These are phyloP conservation scores for Nebria salina DNA, from an alignment of 2,888 invertebrate genomes.

Conservation along the genomic window DNA sequence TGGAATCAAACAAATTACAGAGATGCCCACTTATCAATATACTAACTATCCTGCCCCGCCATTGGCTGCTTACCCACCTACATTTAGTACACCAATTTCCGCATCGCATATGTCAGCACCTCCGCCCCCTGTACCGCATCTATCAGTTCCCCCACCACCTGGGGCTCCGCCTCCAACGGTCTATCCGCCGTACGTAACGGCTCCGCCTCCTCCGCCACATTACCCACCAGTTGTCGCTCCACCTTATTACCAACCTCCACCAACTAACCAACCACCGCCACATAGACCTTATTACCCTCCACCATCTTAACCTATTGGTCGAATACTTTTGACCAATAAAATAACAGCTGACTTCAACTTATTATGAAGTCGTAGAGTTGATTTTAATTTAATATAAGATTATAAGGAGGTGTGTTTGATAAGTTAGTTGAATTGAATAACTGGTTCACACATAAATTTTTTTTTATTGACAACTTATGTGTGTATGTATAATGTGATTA, in stretches of 20 bases:
- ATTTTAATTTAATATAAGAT: too few relatives aligned
- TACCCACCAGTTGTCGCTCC: conserved; percentile 63
- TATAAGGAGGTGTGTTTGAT: neutral
- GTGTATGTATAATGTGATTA: conserved; percentile 9
- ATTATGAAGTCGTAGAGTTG: neutral
- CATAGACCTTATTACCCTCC: conserved; percentile 63
- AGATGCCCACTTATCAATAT: conserved; percentile 51
- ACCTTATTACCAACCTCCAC: conserved; percentile 59
- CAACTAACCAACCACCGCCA: conserved; percentile 56
- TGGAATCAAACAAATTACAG: conserved; percentile 46
- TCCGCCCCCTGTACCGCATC: conserved; percentile 63
- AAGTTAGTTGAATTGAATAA: neutral
- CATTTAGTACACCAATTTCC: conserved; percentile 50
- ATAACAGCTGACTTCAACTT: neutral
- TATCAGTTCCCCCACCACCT: conserved; percentile 56
- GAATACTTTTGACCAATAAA: neutral
- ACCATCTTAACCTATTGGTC: conserved; percentile 56
- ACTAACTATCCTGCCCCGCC: conserved; percentile 56
- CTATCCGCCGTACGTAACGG: conserved; percentile 56
- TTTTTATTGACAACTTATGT: conserved; percentile 12
- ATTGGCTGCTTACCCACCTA: conserved; percentile 57
- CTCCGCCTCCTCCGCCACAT: conserved; percentile 59
- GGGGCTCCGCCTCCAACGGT: conserved; percentile 56
- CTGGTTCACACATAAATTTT: neutral
- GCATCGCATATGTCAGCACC: conserved; percentile 59